Percentiles rank a stretch among this genome's conserved stretches.
Conservation (phyloP, 1,140 invertebrate species). For the Pectinophora gossypiella region DNA sequence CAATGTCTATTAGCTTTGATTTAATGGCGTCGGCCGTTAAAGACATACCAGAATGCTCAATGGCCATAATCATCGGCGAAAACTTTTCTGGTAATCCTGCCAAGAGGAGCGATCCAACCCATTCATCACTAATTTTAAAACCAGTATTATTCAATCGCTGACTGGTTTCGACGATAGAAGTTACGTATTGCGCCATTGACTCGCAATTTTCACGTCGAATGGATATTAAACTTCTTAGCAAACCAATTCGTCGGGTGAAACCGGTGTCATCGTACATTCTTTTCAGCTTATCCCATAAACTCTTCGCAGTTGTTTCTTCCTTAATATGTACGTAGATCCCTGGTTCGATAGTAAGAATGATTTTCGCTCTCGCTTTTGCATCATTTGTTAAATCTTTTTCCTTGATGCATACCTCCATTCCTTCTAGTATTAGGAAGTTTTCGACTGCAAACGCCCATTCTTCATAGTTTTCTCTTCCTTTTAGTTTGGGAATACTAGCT, state of each 20-base stretch:
- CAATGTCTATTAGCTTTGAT: conserved; percentile 5
- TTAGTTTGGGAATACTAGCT: conserved; percentile 6
- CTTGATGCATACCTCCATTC: neutral
- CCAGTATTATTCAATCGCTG: neutral
- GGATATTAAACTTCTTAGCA: conserved; percentile 4
- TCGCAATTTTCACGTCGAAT: neutral
- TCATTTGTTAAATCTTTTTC: neutral
- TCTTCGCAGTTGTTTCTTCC: neutral
- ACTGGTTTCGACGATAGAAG: neutral
- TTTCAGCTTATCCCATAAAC: conserved; percentile 2
- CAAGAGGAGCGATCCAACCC: neutral
- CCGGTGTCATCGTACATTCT: neutral
- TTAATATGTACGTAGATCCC: neutral
- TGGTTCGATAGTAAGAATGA: conserved; percentile 1
- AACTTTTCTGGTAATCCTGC: conserved; percentile 4
- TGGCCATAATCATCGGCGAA: conserved; percentile 2
- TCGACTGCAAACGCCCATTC: conserved; percentile 10
- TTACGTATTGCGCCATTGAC: conserved; percentile 1
- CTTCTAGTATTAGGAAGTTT: conserved; percentile 10
- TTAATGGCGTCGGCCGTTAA: conserved; percentile 2
- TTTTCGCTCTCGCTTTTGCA: neutral
- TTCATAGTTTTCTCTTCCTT: conserved; percentile 9
- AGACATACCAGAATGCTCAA: too few species aligned
- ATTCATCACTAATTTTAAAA: conserved; percentile 2
- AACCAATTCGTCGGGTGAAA: neutral